A percentile compares a stretch with the other conserved stretches of the same genome.
Conservation (phyloP, 64 coral and sea anemone genomes). For the Pocillopora damicornis region DNA sequence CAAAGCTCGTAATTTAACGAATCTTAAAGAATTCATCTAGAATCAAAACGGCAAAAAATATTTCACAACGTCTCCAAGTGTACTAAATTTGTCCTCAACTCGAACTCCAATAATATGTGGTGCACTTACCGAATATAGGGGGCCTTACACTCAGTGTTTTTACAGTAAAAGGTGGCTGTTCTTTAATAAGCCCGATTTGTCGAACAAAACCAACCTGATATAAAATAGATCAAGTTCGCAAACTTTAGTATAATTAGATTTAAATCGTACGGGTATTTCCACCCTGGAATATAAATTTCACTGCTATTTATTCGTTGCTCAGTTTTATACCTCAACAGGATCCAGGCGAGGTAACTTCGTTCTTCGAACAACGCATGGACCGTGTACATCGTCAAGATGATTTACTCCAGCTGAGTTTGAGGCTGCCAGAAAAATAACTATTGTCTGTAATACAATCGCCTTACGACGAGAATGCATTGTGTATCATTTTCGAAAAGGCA, state of each 20-base stretch:
- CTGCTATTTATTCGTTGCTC: not conserved
- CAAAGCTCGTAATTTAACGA: not conserved
- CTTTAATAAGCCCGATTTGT: constrained; percentile 13
- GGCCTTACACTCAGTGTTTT: constrained; percentile 46
- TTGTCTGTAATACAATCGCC: not conserved
- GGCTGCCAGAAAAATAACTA: not conserved
- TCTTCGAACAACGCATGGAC: constrained; percentile 44
- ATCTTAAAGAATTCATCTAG: no score
- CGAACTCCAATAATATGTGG: not conserved
- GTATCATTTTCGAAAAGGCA: not conserved
- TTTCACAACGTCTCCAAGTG: not conserved
- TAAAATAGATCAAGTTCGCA: not conserved
- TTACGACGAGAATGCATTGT: not conserved
- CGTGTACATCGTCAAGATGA: not conserved
- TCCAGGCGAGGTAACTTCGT: constrained; percentile 38
- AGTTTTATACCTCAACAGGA: constrained; percentile 18
- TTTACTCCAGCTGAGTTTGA: not conserved
- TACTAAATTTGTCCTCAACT: not conserved
- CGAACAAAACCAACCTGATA: constrained; percentile 50
- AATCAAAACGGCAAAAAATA: not conserved
- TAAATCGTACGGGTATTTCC: not conserved
- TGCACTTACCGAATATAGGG: constrained; percentile 60
- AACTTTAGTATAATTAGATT: not conserved
- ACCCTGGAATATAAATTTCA: not conserved
- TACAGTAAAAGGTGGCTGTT: constrained; percentile 1